A percentile compares a stretch with the other conserved stretches of the same genome.
phyloP scores from a whole-genome alignment of 2,797 vertebrate genomes.

The Spondyliosoma cantharus region DNA sequence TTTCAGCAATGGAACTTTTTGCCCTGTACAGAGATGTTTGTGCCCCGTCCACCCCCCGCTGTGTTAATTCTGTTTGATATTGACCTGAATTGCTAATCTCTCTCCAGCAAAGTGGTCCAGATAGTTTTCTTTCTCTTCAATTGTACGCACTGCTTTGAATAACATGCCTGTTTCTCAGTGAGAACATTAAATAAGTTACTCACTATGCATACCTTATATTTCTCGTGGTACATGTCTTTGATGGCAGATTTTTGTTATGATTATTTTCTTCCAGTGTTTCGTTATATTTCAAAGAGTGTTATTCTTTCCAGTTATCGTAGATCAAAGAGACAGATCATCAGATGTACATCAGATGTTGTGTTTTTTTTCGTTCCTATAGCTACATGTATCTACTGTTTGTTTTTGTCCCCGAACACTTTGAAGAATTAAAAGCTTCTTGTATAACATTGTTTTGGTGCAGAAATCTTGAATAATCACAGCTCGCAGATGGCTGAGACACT shows the following conservation, averaged over 20 bases:
- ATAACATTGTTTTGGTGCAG: constrained; percentile 35
- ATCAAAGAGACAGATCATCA: constrained; percentile 43
- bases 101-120: constrained; percentile 25
- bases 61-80: constrained; percentile 51
- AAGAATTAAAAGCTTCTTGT: constrained; percentile 36
- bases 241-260: background rate
- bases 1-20: constrained; percentile 28
- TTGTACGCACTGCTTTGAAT: background rate
- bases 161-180: too few species aligned
- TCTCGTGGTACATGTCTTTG: background rate
- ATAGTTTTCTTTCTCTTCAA: constrained; percentile 18
- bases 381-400: constrained; percentile 38
- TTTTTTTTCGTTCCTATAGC: constrained; percentile 50
- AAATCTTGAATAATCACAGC: constrained; percentile 43
- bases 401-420: constrained; percentile 17
- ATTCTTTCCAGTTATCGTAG: constrained; percentile 17
- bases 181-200: too few species aligned
- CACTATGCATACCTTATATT: background rate
- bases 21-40: constrained; percentile 7
- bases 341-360: constrained; percentile 57
- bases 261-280: background rate
- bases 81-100: constrained; percentile 45
- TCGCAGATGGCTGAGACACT: constrained; percentile 32
- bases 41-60: constrained; percentile 34
- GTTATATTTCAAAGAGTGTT: constrained; percentile 4